Percentiles rank a stretch among this genome's conserved stretches.
Evolutionary conservation across 2,797 vertebrate genomes (phyloP).

Genomic region (Gymnopithys bicolor): DNA sequence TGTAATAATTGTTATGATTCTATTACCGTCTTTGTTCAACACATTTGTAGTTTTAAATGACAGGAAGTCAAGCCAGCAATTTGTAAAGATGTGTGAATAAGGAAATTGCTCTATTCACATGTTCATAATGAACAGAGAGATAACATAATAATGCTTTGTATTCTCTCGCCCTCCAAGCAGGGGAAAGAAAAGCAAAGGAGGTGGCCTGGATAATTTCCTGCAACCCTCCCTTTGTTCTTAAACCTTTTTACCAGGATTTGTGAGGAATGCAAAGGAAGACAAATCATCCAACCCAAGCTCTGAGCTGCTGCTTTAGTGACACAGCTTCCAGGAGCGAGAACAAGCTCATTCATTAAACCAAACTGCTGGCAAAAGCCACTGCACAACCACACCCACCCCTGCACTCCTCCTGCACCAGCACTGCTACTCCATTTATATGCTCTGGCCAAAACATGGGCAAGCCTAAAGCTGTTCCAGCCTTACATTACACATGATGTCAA

Average conservation of each 20-base stretch:
- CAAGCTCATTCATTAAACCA: neutral
- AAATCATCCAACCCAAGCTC: neutral
- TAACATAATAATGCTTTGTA: conserved; percentile 52
- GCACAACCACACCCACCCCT: neutral
- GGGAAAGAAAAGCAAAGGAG: conserved; percentile 29
- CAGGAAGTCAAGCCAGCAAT: conserved; percentile 65
- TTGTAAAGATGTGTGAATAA: conserved; percentile 69
- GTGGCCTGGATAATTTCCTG: conserved; percentile 51
- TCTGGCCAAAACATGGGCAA: neutral
- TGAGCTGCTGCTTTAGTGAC: neutral
- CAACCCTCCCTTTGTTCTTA: conserved; percentile 9
- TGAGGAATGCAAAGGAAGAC: neutral
- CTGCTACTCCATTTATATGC: neutral
- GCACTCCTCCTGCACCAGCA: fast-evolving
- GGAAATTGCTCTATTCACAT: conserved; percentile 58
- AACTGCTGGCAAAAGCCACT: neutral
- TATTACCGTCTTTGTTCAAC: conserved; percentile 58
- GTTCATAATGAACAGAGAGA: conserved; percentile 51
- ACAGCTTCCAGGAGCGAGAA: neutral
- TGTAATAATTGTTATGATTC: conserved; percentile 66
- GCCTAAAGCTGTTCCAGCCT: neutral
- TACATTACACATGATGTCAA: fast-evolving
- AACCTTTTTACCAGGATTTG: conserved; percentile 6
- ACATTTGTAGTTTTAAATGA: conserved; percentile 65
- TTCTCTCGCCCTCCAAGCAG: conserved; percentile 9